A percentile compares a stretch with the other conserved stretches of the same genome.
Conservation (phyloP, 2,797 vertebrate species). For the Acomys russatus region DNA sequence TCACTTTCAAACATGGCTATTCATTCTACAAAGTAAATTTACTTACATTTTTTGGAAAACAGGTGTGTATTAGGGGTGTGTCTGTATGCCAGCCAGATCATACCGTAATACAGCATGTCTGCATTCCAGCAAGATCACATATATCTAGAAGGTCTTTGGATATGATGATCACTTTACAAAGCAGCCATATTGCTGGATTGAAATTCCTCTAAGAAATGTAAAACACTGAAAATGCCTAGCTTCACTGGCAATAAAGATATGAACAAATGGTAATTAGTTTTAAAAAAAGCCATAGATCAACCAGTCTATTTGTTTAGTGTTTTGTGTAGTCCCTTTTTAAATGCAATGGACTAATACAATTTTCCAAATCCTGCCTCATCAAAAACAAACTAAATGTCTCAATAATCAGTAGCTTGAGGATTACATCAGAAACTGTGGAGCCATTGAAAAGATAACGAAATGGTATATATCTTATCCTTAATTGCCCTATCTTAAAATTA, state of each 20-base stretch:
- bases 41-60: too few species aligned
- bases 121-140: too few species aligned
- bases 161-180: too few species aligned
- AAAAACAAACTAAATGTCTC: slow-evolving; percentile 5
- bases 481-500: slow-evolving; percentile 55
- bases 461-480: slow-evolving; percentile 56
- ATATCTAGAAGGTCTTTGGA: too few species aligned
- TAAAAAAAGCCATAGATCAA: slow-evolving; percentile 23
- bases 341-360: slow-evolving; percentile 40
- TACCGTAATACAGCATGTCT: too few species aligned
- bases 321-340: neutral
- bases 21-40: too few species aligned
- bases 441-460: slow-evolving; percentile 6
- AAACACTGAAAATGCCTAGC: slow-evolving; percentile 47
- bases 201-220: neutral
- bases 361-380: slow-evolving; percentile 48
- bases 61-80: too few species aligned
- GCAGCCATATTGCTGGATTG: too few species aligned
- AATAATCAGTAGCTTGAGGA: slow-evolving; percentile 10
- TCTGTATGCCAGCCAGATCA: too few species aligned
- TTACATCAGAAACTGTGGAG: slow-evolving; percentile 40
- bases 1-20: too few species aligned
- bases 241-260: slow-evolving; percentile 29
- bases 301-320: neutral
- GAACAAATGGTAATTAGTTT: slow-evolving; percentile 35